Evolutionary conservation across 1,140 invertebrate species (phyloP).

Genomic region (Littorina saxatilis): DNA sequence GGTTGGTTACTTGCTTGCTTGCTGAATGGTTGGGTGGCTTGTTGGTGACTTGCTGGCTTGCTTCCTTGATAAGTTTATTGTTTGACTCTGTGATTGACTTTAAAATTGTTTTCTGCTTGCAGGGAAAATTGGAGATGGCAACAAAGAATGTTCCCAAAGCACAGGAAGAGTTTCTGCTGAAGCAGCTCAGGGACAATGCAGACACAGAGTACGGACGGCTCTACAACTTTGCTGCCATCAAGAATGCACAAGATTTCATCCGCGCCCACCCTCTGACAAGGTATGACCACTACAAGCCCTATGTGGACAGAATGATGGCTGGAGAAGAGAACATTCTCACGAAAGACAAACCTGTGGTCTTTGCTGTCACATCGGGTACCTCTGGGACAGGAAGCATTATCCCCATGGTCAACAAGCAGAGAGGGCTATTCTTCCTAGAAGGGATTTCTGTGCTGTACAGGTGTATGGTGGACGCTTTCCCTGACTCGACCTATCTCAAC

Average conservation of each 20-base stretch:
- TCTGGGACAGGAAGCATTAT: slow-evolving; percentile 69
- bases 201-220: slow-evolving; percentile 69
- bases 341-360: slow-evolving; percentile 58
- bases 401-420: slow-evolving; percentile 66
- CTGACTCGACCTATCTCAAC: slow-evolving; percentile 55
- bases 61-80: too few relatives aligned
- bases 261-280: slow-evolving; percentile 65
- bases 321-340: slow-evolving; percentile 69
- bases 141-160: slow-evolving; percentile 59
- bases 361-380: slow-evolving; percentile 74
- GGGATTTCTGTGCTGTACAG: slow-evolving; percentile 65
- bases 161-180: slow-evolving; percentile 62
- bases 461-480: slow-evolving; percentile 60
- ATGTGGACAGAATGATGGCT: slow-evolving; percentile 68
- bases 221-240: slow-evolving; percentile 65
- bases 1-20: too few relatives aligned
- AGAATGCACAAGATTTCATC: slow-evolving; percentile 63
- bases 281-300: slow-evolving; percentile 67
- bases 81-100: too few relatives aligned
- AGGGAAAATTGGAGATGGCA: slow-evolving; percentile 21
- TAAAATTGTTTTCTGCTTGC: background rate
- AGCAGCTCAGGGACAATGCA: slow-evolving; percentile 58
- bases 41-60: too few relatives aligned
- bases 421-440: slow-evolving; percentile 65
- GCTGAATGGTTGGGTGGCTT: too few relatives aligned